Evolutionary conservation across 2,888 invertebrate genomes (phyloP).

Genomic region (Oscheius sp.): DNA sequence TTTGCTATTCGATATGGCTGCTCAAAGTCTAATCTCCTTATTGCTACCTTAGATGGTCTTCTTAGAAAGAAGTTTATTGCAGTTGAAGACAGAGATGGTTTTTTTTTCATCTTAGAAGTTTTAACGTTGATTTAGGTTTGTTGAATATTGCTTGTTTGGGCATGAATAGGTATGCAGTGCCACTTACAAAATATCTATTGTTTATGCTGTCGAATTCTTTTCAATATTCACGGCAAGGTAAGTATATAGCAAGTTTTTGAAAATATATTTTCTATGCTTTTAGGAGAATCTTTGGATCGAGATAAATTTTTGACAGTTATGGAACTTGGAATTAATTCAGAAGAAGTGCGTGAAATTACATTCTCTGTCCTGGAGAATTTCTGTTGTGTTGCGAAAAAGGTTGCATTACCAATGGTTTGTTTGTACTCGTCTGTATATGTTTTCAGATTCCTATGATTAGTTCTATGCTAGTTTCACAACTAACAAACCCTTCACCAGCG

Average conservation of each 20-base stretch:
- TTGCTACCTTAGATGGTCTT: conserved; percentile 36
- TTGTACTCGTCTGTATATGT: not conserved
- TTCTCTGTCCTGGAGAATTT: not conserved
- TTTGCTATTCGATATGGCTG: conserved; percentile 39
- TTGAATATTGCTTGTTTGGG: conserved; percentile 5
- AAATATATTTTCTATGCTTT: not conserved
- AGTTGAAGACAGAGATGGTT: conserved; percentile 10
- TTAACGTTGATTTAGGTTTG: not conserved
- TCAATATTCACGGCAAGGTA: conserved; percentile 5
- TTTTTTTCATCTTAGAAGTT: not conserved
- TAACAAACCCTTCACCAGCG: conserved; percentile 33
- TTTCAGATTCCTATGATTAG: conserved; percentile 39
- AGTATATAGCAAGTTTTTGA: no score
- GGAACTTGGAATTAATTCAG: conserved; percentile 4
- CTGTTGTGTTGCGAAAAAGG: not conserved
- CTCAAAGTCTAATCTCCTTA: conserved; percentile 26
- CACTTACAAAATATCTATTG: conserved; percentile 6
- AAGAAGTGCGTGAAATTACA: not conserved
- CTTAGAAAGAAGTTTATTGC: conserved; percentile 16
- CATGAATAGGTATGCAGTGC: not conserved
- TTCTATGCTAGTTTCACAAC: conserved; percentile 36
- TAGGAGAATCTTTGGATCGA: conserved; percentile 13
- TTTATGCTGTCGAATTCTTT: not conserved
- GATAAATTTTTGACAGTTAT: conserved; percentile 16
- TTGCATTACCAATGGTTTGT: conserved; percentile 18